These are phyloP conservation scores for Antheraea assamensis DNA, from an alignment of 2,888 invertebrate genomes.

Conservation along the genomic window DNA sequence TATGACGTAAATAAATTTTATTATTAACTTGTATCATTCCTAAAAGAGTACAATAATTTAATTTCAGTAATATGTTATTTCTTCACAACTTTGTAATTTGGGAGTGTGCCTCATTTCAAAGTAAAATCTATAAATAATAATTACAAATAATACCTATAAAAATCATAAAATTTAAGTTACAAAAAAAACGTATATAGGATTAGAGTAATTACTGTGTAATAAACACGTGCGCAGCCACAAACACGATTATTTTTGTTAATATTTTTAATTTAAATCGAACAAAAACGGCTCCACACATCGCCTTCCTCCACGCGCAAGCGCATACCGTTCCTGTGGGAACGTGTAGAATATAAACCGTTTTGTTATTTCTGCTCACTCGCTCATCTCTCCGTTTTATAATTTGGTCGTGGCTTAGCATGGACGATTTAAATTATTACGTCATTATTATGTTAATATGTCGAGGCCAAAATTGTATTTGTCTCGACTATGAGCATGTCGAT, in stretches of 20 bases:
- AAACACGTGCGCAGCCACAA: no score
- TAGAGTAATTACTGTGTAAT: no score
- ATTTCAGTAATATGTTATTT: neutral
- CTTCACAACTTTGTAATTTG: no score
- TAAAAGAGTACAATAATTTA: neutral
- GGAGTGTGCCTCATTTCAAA: no score
- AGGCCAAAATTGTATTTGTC: conserved; percentile 9
- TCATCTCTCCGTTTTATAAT: conserved; percentile 80
- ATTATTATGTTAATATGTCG: conserved; percentile 35
- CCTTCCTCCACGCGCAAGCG: conserved; percentile 40
- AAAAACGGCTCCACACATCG: conserved; percentile 41
- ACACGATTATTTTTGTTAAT: neutral
- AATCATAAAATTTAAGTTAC: no score
- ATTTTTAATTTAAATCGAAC: neutral
- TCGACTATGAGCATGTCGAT: neutral
- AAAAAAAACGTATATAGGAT: no score
- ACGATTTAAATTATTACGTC: conserved; percentile 61
- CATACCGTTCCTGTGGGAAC: conserved; percentile 80
- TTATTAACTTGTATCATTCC: no score
- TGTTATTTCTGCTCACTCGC: conserved; percentile 79
- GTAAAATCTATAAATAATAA: neutral
- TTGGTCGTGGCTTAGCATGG: conserved; percentile 58
- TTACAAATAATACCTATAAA: neutral
- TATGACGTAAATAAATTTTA: no score
- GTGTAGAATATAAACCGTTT: conserved; percentile 79